Percentiles rank a stretch among this genome's conserved stretches.
Conservation (phyloP, 37 sponge, comb jelly and placozoan genomes). For the Axinella damicornis region DNA sequence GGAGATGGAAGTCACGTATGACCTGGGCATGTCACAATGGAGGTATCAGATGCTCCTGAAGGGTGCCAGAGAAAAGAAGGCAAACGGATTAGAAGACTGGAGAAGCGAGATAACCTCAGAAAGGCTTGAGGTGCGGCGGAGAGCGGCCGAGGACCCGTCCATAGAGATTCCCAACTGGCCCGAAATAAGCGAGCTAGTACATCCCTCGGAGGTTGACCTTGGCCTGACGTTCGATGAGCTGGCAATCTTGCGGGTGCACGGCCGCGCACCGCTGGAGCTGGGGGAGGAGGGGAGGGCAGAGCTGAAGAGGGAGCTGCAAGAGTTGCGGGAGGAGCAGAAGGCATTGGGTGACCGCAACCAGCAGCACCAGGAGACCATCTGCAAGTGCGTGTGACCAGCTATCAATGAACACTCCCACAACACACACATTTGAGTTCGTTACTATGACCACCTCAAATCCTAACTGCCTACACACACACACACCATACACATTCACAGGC, state of each 20-base stretch:
- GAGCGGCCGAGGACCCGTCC: neutral
- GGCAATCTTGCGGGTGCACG: neutral
- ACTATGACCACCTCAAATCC: too few species aligned
- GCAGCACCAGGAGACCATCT: conserved; percentile 6
- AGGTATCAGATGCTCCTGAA: conserved; percentile 12
- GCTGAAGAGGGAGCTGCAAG: conserved; percentile 1
- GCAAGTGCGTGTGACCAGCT: conserved; percentile 3
- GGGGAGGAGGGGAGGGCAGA: conserved; percentile 1
- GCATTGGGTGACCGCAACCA: neutral
- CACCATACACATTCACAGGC: neutral
- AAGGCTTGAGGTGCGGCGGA: neutral
- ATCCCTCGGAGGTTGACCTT: too few species aligned
- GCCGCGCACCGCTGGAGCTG: conserved; percentile 10
- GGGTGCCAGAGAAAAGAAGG: conserved; percentile 30
- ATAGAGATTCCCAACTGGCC: too few species aligned
- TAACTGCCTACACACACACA: neutral
- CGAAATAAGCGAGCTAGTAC: too few species aligned
- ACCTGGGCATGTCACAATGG: conserved; percentile 2
- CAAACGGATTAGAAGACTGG: neutral
- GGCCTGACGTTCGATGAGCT: too few species aligned
- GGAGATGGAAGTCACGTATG: conserved; percentile 66
- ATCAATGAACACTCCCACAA: too few species aligned
- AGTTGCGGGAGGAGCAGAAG: conserved; percentile 25
- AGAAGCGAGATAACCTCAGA: neutral
- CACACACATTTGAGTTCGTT: too few species aligned